phyloP scores from a whole-genome alignment of 2,888 invertebrate species.

The Vanessa cardui region DNA sequence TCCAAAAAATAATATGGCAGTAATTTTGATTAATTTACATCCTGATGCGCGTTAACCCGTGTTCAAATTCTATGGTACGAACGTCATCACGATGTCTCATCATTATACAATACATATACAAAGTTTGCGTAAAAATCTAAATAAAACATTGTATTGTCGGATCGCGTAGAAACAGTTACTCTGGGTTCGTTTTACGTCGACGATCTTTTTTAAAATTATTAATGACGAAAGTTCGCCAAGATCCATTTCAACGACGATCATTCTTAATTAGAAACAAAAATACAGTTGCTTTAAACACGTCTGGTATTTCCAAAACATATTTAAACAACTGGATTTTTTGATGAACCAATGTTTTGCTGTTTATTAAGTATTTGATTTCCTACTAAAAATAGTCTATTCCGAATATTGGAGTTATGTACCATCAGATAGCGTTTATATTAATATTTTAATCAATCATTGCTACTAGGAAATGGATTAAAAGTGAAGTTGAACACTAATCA shows the following conservation, averaged over 20 bases:
- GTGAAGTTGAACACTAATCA: too few relatives aligned
- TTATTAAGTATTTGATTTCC: background rate
- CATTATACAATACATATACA: background rate
- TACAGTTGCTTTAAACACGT: too few relatives aligned
- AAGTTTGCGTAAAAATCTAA: constrained; percentile 16
- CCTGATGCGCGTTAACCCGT: background rate
- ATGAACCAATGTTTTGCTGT: background rate
- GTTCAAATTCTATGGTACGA: background rate
- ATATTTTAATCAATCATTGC: too few relatives aligned
- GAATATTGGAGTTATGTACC: background rate
- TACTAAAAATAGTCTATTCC: background rate
- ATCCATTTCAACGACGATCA: background rate
- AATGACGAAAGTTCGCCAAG: background rate
- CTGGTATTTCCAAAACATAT: too few relatives aligned
- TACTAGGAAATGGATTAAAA: too few relatives aligned
- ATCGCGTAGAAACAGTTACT: background rate
- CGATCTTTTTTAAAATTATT: background rate
- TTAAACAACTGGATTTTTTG: background rate
- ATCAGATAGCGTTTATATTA: background rate
- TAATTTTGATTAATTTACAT: background rate
- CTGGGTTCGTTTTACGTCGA: background rate
- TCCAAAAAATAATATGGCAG: background rate
- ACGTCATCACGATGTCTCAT: constrained; percentile 1
- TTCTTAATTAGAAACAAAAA: too few relatives aligned
- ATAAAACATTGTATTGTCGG: constrained; percentile 1